Base-by-base conservation (phyloP, 2,888 invertebrate genomes). In the Falcaria lacertinaria region DNA sequence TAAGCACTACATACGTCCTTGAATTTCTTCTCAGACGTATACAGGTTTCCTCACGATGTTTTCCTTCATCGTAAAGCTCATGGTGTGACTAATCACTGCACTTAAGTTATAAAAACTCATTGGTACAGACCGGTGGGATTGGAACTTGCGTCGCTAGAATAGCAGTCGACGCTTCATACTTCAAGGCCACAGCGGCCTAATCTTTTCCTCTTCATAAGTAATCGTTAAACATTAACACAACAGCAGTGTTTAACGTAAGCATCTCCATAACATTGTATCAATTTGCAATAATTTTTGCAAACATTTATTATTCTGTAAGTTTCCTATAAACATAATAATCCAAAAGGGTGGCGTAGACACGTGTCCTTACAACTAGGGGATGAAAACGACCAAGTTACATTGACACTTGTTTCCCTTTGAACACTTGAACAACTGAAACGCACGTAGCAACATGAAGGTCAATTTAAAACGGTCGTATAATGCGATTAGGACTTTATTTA, bases 331-430 rank as follows among this genome's bases (percentile, higher is more conserved):
- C n/a, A n/a, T n/a, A n/a, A n/a, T 65, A 68, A 66, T 59, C 60
- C 56, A 57, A 76, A 84, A 82, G 85, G 84, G 84, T 80, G 74
- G 57, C 48, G 47, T 44, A 57, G 79, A 64, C 86, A 84, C 86
- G 86, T 85, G 87, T 50, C 77, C 47, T 32, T 45, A 52, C 49
- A 45, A 59, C 52, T 59, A 67, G 69, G 84, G 82, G 78, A 67
- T 44, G 42, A 37, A 13, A 15, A 37, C 3, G 32, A 48, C 84
- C 75, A 76, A 25, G 51, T 1, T 59, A 58, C 22, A 0, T 32
- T 45, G 75, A 75, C 32, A 75, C 43, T 34, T 43, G 43, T 48
- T 42, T 50, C 17, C 37, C 28, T 28, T 5, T 28, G 28, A 28
- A 28, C 28, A 2, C 28, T 28, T 11, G 11, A 11, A 28, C 28